A percentile compares a stretch with the other conserved stretches of the same genome.
Evolutionary conservation across 2,888 invertebrate genomes (phyloP).

Genomic region (Brachycybe producta): DNA sequence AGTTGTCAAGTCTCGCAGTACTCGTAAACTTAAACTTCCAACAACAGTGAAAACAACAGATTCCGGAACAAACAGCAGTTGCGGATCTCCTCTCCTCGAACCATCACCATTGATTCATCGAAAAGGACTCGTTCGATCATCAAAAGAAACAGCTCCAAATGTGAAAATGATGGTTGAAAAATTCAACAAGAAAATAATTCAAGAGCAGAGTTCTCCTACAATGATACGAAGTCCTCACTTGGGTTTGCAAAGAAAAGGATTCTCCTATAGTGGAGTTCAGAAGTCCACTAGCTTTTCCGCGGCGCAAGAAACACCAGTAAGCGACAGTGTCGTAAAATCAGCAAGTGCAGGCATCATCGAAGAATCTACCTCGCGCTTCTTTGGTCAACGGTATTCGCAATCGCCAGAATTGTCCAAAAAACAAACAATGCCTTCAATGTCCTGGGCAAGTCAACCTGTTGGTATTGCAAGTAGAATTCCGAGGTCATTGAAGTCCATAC

Average conservation of each 20-base stretch:
- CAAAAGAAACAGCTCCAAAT: constrained; percentile 14
- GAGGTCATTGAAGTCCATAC: constrained; percentile 10
- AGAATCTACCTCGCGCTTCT: neutral
- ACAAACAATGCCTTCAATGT: neutral
- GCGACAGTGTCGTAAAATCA: constrained; percentile 10
- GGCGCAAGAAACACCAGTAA: neutral
- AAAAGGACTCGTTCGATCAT: neutral
- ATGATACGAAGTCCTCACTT: constrained; percentile 7
- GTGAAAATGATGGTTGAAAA: constrained; percentile 16
- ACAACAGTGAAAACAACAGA: neutral
- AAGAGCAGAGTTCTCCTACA: neutral
- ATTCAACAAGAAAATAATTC: constrained; percentile 13
- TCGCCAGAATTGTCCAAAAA: constrained; percentile 8
- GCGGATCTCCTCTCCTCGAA: neutral
- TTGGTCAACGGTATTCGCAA: neutral
- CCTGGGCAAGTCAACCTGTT: neutral
- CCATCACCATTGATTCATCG: neutral
- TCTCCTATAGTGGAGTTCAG: neutral
- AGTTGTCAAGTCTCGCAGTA: constrained; percentile 13
- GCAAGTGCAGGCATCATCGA: constrained; percentile 14
- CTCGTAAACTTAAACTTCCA: constrained; percentile 14
- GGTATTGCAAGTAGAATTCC: constrained; percentile 15
- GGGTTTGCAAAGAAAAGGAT: neutral
- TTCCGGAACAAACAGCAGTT: neutral
- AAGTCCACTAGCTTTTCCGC: constrained; percentile 10